Evolutionary conservation across 2,797 vertebrate genomes (phyloP), one percentile per base, ranked within the genome.

Genomic region (Telmatherina bonti): DNA sequence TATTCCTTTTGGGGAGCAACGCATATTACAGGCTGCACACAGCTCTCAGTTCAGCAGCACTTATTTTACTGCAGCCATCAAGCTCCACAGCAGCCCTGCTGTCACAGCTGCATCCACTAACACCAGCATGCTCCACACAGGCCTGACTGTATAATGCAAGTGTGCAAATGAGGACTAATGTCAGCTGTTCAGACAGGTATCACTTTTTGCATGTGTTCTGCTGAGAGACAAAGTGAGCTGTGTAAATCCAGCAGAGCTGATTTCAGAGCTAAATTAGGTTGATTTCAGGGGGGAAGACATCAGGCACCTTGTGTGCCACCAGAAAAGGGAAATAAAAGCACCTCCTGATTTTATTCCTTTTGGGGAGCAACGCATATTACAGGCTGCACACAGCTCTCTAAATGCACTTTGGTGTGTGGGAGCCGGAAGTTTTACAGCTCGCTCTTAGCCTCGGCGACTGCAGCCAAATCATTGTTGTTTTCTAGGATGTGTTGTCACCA

Each of bases 21-120:
- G 69, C 59, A 66, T 79, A 77, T 67, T 54, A 45, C 61, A 65
- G 56, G 65, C 52, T 52, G 64, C 60, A 54, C 38, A 49, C 52
- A 35, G 66, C 36, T 35, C 62, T 74, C 45, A 10, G 59, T 27
- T 35, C 51, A 53, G 53, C 36, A 58, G 80, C 70, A 67, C 27
- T 71, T 67, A 26, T 49, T 59, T 36, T 22, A n/a, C 62, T 55
- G 36, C 52, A 84, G 68, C 60, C 53, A 38, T 67, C 36, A 16
- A 5, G 38, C 33, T 45, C 33, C 27, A 31, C 15, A 59, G 51
- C 54, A 53, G 10, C 52, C 36, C 43, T 33, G 12, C 56, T 30
- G 8, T 64, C 56, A 33, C 16, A 56, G 35, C 16, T 22, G 27
- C 55, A 36, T 24, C 33, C 51, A 55, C 33, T 58, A 57, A 51